Percentiles rank a stretch among this genome's conserved stretches.
Evolutionary conservation across 2,888 invertebrate genomes (phyloP).

Genomic region (Brachyopa scutellaris): DNA sequence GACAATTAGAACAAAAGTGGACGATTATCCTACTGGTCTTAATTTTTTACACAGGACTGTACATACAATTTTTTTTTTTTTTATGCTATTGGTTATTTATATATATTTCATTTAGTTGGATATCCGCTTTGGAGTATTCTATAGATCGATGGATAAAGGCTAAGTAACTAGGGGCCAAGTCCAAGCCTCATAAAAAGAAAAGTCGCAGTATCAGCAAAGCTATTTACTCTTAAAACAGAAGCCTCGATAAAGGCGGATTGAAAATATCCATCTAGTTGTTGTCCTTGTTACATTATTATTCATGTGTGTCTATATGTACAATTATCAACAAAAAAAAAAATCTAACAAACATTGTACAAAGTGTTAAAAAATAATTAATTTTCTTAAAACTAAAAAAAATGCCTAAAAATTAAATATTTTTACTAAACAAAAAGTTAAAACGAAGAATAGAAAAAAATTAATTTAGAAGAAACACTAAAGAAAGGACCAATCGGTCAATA

Average conservation of each 20-base stretch:
- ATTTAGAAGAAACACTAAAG: conserved; percentile 45
- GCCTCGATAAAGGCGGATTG: too few relatives aligned
- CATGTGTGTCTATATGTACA: conserved; percentile 65
- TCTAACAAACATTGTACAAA: conserved; percentile 71
- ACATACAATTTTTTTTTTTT: too few relatives aligned
- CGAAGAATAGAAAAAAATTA: conserved; percentile 41
- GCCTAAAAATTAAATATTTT: conserved; percentile 68
- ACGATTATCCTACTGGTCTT: too few relatives aligned
- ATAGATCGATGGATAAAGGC: conserved; percentile 96
- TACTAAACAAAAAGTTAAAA: conserved; percentile 64
- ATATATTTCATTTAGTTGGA: conserved; percentile 86
- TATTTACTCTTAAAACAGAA: conserved; percentile 60
- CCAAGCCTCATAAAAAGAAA: conserved; percentile 78
- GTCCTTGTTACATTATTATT: conserved; percentile 52
- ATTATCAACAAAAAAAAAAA: conserved; percentile 66
- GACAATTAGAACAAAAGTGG: too few relatives aligned
- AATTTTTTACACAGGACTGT: too few relatives aligned
- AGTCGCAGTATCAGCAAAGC: conserved; percentile 77
- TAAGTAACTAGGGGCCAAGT: conserved; percentile 81
- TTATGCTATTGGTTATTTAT: not conserved
- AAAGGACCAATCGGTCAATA: conserved; percentile 69
- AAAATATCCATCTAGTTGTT: conserved; percentile 54
- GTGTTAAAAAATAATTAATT: conserved; percentile 40
- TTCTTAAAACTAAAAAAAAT: conserved; percentile 55
- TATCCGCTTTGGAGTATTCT: conserved; percentile 96